A percentile compares a stretch with the other conserved stretches of the same genome.
Conservation (phyloP, 2,888 invertebrate genomes). For the Cotesia congregata region DNA sequence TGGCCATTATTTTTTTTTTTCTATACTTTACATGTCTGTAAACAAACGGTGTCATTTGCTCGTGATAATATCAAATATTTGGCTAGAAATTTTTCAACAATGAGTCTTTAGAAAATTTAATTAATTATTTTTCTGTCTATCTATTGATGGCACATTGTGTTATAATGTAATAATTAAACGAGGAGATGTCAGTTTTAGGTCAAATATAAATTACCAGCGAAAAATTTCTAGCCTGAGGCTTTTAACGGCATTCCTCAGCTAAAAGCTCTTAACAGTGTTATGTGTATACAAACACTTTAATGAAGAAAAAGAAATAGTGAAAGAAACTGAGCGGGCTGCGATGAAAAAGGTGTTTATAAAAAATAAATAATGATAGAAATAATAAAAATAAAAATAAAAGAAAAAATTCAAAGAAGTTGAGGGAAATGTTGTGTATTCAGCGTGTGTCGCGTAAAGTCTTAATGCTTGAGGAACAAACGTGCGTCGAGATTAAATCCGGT, state of each 20-base stretch:
- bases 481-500: conserved; percentile 46
- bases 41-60: conserved; percentile 16
- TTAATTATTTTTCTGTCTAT: too few species aligned
- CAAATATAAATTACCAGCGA: neutral
- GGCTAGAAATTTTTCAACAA: conserved; percentile 19
- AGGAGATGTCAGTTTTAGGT: too few species aligned
- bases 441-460: conserved; percentile 45
- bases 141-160: too few species aligned
- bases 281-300: conserved; percentile 15
- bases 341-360: neutral
- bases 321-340: neutral
- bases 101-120: too few species aligned
- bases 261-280: conserved; percentile 44
- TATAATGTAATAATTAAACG: too few species aligned
- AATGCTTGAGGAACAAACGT: conserved; percentile 39
- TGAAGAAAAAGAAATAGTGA: neutral
- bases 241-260: conserved; percentile 46
- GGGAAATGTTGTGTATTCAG: conserved; percentile 15
- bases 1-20: conserved; percentile 37
- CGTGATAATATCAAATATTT: conserved; percentile 1
- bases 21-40: conserved; percentile 11
- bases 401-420: too few species aligned
- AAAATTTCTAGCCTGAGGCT: conserved; percentile 33
- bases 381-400: conserved; percentile 12
- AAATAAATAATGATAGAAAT: conserved; percentile 5